Evolutionary conservation across 2,888 invertebrate genomes (phyloP), one percentile per base, ranked within the genome.

Genomic region (Andrena minutula): DNA sequence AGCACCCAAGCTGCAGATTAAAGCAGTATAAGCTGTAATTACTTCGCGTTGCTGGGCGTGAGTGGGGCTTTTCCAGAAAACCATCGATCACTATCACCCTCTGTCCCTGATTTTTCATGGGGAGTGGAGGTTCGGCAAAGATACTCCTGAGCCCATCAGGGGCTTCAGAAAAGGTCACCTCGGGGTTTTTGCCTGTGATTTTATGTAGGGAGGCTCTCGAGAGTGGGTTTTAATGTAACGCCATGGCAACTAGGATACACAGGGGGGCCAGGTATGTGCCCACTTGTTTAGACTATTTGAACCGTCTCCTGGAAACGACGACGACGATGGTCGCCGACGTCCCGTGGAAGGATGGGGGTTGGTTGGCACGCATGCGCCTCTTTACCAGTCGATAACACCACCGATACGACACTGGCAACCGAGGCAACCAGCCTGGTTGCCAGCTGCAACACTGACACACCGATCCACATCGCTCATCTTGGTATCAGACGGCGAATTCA

Each of bases 371-470:
- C 87, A 85, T 83, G 87, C 88, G 87, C 79, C 58, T 60, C 60
- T 72, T 69, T 30, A 23, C 83, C 65, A 87, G 87, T 87, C 87
- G 88, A 87, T 87, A 87, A 88, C 86, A 86, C 82, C 84, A 68
- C 82, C 84, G 86, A 84, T 75, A 69, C 77, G 75, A 56, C 80
- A 72, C 60, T 60, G 63, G 69, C 79, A 56, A 70, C 82, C 75
- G 63, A 75, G 51, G 82, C 74, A 74, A 75, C 83, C 81, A 79
- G 56, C 83, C 75, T 61, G 78, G 74, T 83, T 83, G 82, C 83
- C 75, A 82, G 64, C 81, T 82, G 83, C 83, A 83, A 84, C 79
- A 75, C 79, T 82, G 83, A 73, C 83, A 82, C 83, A 82, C 79
- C 71, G 79, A 75, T 83, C 83, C 79, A 83, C 83, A 72, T 78